Conservation (phyloP, 2,888 invertebrate genomes). For the Brachypalpus laphriformis region DNA sequence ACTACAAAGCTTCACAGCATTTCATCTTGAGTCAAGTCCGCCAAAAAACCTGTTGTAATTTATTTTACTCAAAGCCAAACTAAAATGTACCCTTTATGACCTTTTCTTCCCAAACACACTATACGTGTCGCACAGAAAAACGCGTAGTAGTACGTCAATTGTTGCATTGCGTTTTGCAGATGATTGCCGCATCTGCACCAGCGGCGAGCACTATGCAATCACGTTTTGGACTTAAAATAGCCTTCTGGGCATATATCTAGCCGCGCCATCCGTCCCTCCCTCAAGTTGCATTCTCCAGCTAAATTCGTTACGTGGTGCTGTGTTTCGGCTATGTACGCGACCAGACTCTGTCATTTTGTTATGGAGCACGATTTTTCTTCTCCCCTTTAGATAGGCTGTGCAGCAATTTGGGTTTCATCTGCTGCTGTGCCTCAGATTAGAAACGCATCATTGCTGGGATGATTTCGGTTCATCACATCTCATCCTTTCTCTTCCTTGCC, state of each 20-base stretch:
- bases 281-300: background rate
- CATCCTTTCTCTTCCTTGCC: conserved; percentile 10
- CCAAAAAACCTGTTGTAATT: no score
- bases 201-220: conserved; percentile 64
- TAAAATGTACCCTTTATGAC: no score
- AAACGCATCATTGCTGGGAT: conserved; percentile 68
- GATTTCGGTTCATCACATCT: conserved; percentile 65
- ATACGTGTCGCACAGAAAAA: conserved; percentile 14
- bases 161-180: conserved; percentile 68
- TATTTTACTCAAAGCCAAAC: background rate
- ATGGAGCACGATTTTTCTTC: conserved; percentile 62
- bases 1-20: no score
- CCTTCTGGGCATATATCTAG: conserved; percentile 49
- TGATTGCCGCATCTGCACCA: conserved; percentile 68
- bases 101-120: conserved; percentile 17
- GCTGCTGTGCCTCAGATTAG: conserved; percentile 57
- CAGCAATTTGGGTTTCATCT: conserved; percentile 36
- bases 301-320: conserved; percentile 55
- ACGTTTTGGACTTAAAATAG: conserved; percentile 67
- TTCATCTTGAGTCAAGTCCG: no score
- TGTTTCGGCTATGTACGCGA: conserved; percentile 36
- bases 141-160: conserved; percentile 50
- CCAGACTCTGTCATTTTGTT: conserved; percentile 71
- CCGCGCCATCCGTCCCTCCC: conserved; percentile 13
- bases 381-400: background rate